phyloP scores from a whole-genome alignment of 2,888 invertebrate genomes.

The Chloroclystis v-ata region DNA sequence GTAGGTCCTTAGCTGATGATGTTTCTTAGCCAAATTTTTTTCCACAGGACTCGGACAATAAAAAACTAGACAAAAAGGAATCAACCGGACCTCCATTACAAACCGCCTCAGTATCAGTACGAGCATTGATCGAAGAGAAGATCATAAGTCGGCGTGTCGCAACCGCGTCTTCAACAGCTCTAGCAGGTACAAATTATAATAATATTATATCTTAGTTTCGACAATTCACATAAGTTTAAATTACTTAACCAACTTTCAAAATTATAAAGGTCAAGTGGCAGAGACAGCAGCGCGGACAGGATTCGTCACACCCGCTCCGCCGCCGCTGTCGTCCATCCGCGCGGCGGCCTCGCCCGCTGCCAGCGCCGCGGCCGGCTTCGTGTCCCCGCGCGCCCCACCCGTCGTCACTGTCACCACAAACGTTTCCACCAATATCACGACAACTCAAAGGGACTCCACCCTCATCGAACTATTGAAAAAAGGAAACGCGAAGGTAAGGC shows the following conservation, averaged over 20 bases:
- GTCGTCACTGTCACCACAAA: conserved; percentile 59
- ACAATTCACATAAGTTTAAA: too few species aligned
- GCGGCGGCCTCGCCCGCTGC: conserved; percentile 60
- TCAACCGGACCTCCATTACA: conserved; percentile 89
- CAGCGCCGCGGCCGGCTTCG: conserved; percentile 64
- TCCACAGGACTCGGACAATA: conserved; percentile 85
- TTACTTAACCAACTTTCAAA: too few species aligned
- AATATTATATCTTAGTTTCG: too few species aligned
- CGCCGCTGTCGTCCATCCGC: conserved; percentile 61
- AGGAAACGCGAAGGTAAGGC: conserved; percentile 76
- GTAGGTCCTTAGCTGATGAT: too few species aligned
- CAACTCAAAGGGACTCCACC: conserved; percentile 83
- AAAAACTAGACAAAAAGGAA: conserved; percentile 91
- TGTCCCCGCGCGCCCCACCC: conserved; percentile 66
- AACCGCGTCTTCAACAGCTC: conserved; percentile 43
- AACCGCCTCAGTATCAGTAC: conserved; percentile 94
- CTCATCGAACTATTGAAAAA: conserved; percentile 87
- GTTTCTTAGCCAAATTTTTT: too few species aligned
- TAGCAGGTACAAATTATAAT: conserved; percentile 39
- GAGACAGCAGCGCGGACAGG: conserved; percentile 56
- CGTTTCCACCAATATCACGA: conserved; percentile 40
- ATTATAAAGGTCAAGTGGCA: conserved; percentile 49
- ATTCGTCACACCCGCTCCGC: conserved; percentile 67
- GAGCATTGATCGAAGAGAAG: conserved; percentile 94
- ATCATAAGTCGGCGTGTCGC: conserved; percentile 91